Conservation (phyloP, 2,888 invertebrate genomes). For the Dryobotodes eremita region DNA sequence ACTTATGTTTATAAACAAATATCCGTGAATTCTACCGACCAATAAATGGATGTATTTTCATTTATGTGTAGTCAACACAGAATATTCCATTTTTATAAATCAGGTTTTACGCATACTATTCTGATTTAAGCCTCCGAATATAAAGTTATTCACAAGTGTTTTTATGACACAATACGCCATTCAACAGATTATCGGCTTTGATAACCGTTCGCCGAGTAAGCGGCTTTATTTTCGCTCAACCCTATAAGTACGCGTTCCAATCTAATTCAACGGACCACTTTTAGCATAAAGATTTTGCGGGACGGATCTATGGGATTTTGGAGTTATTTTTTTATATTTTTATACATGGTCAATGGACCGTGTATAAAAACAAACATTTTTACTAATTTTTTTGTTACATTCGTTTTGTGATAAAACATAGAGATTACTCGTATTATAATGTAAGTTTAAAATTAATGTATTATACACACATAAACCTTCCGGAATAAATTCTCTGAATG, state of each 20-base stretch:
- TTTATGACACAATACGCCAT: conserved; percentile 39
- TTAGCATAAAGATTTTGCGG: conserved; percentile 22
- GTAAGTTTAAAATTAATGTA: too few species aligned
- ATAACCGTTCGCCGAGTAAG: conserved; percentile 30
- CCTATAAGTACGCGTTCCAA: conserved; percentile 29
- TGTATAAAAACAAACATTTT: not conserved
- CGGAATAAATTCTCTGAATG: too few species aligned
- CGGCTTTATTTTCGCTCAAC: conserved; percentile 36
- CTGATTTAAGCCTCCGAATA: conserved; percentile 20
- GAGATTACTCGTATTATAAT: too few species aligned
- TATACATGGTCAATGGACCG: too few species aligned
- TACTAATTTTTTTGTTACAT: not conserved
- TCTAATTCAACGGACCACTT: conserved; percentile 24
- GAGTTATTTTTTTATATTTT: too few species aligned
- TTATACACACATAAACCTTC: too few species aligned
- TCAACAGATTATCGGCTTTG: conserved; percentile 44
- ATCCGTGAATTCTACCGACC: not conserved
- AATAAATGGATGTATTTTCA: conserved; percentile 6
- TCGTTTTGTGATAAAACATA: not conserved
- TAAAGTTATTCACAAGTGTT: conserved; percentile 39
- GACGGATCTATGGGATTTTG: not conserved
- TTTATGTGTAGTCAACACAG: not conserved
- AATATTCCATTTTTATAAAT: not conserved
- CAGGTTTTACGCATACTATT: conserved; percentile 13
- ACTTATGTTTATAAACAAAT: not conserved